A percentile compares a stretch with the other conserved stretches of the same genome.
phyloP scores from a whole-genome alignment of 2,797 vertebrate genomes.

The Megalops cyprinoides region DNA sequence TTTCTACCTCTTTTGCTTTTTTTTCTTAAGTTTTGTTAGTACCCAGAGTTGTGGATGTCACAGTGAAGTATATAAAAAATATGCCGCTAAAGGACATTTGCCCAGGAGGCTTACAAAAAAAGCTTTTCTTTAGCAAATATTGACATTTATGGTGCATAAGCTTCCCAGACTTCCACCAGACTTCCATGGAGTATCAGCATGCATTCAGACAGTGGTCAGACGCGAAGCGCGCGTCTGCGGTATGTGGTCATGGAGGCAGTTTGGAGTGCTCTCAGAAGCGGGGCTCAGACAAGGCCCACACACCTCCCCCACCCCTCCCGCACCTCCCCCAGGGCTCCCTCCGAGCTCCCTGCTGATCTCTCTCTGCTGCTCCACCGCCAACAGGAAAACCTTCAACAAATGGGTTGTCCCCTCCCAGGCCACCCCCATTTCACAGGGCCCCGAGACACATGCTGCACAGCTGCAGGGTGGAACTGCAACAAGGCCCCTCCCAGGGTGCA shows the following conservation, averaged over 20 bases:
- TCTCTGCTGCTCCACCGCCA: neutral
- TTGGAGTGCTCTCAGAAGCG: no score
- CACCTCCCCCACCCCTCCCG: no score
- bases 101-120: slow-evolving; percentile 55
- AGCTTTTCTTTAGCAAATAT: neutral
- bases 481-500: no score
- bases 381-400: slow-evolving; percentile 21
- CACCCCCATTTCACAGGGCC: neutral
- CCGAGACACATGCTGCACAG: slow-evolving; percentile 29
- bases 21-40: slow-evolving; percentile 60
- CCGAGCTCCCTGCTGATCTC: neutral
- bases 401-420: neutral
- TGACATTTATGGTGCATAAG: neutral
- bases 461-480: neutral
- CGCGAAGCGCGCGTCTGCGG: no score
- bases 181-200: no score
- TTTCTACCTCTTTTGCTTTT: slow-evolving; percentile 49
- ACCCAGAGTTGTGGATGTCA: slow-evolving; percentile 45
- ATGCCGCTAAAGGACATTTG: slow-evolving; percentile 64
- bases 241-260: neutral
- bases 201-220: no score
- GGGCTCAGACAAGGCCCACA: no score
- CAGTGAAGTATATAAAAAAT: neutral
- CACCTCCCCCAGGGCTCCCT: neutral
- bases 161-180: neutral